Base-by-base conservation (phyloP, 2,888 invertebrate genomes). In the Fabriciana adippe region DNA sequence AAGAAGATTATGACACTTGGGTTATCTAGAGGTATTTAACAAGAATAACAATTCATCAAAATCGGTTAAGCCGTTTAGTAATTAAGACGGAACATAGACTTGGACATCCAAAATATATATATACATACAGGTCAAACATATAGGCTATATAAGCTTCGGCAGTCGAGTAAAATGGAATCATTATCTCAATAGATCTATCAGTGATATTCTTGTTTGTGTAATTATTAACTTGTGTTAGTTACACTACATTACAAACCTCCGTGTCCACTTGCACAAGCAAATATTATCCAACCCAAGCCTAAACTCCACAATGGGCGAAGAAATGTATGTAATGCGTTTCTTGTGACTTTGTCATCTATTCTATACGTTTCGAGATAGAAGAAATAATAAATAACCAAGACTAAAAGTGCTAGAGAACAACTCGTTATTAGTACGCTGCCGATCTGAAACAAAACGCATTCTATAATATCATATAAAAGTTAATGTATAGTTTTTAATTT, bases 221-320 rank as follows among this genome's bases (percentile, higher is more conserved):
- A 51, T 14, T 13, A 18, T 18, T 16, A 3, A 18, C 54, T 41
- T 63, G 14, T 63, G 55, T 31, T 31, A 65, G 55, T 31, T 31
- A 65, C 3, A 18, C n/a, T 45, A 51, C 67, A 76, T 55, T n/a
- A 61, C 61, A 41, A 41, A 90, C 91, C 89, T 80, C 86, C 89
- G 77, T 89, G 89, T 63, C 92, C 93, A 18, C 79, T 74, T 3
- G 75, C 74, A 66, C 89, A 88, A 6, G 86, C 83, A 67, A 86
- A 80, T 35, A 88, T 82, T 26, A 90, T 75, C 87, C 86, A 87
- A 3, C 81, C 75, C 26, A 89, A 56, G 14, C 79, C 83, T 0
- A 80, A 53, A 2, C 81, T 76, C 89, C 90, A 91, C 14, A 74
- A 69, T 1, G 85, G 79, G 48, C 88, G 76, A 64, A 81, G 76